Conservation (phyloP, 1,140 invertebrate species). For the Meloidogyne floridensis region DNA sequence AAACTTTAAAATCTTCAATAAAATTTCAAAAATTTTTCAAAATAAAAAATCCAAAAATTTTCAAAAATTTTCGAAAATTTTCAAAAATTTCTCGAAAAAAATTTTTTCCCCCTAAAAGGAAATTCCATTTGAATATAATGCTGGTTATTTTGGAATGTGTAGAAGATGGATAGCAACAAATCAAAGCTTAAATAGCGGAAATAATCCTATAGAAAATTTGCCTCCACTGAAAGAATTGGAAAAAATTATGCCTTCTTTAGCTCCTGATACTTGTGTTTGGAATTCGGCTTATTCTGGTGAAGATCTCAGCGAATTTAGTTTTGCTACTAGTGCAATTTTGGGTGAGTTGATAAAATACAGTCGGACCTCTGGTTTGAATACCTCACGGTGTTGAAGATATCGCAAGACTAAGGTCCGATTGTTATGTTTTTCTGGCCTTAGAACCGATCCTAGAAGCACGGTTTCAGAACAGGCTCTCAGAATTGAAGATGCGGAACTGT, state of each 20-base stretch:
- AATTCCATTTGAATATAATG: slow-evolving; percentile 43
- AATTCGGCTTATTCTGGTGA: slow-evolving; percentile 39
- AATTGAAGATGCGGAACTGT: no score
- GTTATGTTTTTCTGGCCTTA: no score
- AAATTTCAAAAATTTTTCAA: no score
- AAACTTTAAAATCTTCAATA: neutral
- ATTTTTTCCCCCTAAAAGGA: slow-evolving; percentile 14
- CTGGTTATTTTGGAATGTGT: slow-evolving; percentile 43
- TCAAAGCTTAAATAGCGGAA: slow-evolving; percentile 20
- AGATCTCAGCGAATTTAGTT: slow-evolving; percentile 42
- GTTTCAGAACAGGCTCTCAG: no score
- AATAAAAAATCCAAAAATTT: no score
- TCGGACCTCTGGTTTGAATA: no score
- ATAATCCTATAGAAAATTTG: slow-evolving; percentile 5
- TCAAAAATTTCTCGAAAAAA: neutral
- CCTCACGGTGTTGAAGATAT: no score
- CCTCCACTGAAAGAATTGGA: slow-evolving; percentile 6
- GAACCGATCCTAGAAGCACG: no score
- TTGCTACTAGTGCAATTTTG: slow-evolving; percentile 39
- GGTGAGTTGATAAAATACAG: neutral
- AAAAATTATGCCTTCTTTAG: neutral
- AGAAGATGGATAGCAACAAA: slow-evolving; percentile 21
- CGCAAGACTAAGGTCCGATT: no score
- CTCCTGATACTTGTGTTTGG: slow-evolving; percentile 33
- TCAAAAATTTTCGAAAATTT: slow-evolving; percentile 8